A percentile compares a stretch with the other conserved stretches of the same genome.
Evolutionary conservation across 2,797 vertebrate genomes (phyloP).

Genomic region (Alectoris magna): DNA sequence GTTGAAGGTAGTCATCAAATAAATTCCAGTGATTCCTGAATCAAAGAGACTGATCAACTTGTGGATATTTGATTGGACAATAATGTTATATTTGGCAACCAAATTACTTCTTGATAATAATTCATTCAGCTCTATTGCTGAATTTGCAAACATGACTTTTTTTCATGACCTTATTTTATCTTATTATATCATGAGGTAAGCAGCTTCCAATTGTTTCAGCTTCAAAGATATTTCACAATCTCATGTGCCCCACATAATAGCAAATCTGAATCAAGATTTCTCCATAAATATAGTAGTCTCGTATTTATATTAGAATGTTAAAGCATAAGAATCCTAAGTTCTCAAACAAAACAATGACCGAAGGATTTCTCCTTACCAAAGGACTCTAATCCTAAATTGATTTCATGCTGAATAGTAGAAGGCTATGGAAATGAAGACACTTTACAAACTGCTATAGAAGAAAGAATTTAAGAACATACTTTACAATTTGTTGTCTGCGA

Average conservation of each 20-base stretch:
- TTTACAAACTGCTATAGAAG: not conserved
- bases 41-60: slow-evolving; percentile 34
- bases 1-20: slow-evolving; percentile 23
- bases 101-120: slow-evolving; percentile 44
- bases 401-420: slow-evolving; percentile 12
- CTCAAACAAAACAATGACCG: not conserved
- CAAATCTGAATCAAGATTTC: not conserved
- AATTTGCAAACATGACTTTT: not conserved
- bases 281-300: not conserved
- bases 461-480: not conserved
- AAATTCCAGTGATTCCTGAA: slow-evolving; percentile 44
- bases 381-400: not conserved
- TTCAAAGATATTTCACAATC: slow-evolving; percentile 15
- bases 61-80: slow-evolving; percentile 5
- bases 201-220: slow-evolving; percentile 33
- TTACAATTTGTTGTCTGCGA: not conserved
- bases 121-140: slow-evolving; percentile 7
- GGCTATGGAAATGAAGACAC: not conserved
- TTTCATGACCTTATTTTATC: slow-evolving; percentile 38
- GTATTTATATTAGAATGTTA: not conserved
- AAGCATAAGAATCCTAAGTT: not conserved
- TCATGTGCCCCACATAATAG: not conserved
- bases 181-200: slow-evolving; percentile 30
- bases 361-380: not conserved
- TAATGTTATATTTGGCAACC: slow-evolving; percentile 17